Base-by-base conservation (phyloP, 2,888 invertebrate genomes). In the Panopea generosa region DNA sequence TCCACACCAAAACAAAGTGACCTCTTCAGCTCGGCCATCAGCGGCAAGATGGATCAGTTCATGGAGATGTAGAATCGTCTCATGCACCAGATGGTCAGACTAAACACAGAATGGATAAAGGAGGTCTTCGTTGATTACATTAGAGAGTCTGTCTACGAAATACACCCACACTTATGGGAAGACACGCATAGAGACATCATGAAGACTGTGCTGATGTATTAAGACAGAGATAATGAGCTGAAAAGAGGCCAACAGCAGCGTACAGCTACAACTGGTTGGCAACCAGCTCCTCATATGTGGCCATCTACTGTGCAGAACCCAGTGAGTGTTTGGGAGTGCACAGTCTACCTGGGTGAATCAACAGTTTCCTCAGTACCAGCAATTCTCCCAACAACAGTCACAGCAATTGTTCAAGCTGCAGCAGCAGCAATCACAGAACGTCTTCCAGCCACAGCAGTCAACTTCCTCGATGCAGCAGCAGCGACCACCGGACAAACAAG, bases 191-290 rank as follows among this genome's bases (percentile, higher is more conserved):
- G 40, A 56, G 57, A 49, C 63, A 63, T 63, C 52, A 70, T 63
- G 70, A 63, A 63, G 50, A 70, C 70, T 70, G 70, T 70, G n/a
- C 63, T 70, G 55, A 70, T 63, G 66, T 70, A 56, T 47, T 47
- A 63, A 55, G 70, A 70, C 38, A 70, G 57, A 55, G 70, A 70
- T 33, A 62, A 26, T 56, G 56, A 62, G 50, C 55, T 62, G 57
- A 63, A 55, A 24, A 40, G 40, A 40, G 43, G 9, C 43, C 60
- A 49, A 59, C 49, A 50, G n/a, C n/a, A n/a, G 22, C 60, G 47
- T 18, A 45, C 45, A 45, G 18, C 3, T 57, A 7, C 43, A 40
- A n/a, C 57, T 40, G 20, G 61, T 69, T 63, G 70, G 63, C 70
- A 63, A 27, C 70, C 63, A 70, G 33, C 63, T 63, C 56, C 70